Evolutionary conservation across 2,888 invertebrate species (phyloP).

Genomic region (Oeneis ivallda): DNA sequence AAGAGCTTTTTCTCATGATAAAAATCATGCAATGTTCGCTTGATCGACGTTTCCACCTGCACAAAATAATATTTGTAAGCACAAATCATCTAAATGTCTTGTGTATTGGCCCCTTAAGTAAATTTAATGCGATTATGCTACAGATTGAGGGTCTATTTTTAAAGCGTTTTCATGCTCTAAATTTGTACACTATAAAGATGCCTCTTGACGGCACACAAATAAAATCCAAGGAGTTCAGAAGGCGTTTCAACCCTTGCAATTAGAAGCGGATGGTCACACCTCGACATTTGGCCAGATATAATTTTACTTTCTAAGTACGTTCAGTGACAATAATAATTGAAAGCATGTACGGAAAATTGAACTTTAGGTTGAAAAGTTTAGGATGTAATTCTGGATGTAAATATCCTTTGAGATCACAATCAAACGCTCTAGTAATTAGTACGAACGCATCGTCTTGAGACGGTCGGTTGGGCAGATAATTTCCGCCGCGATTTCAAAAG

Average conservation of each 20-base stretch:
- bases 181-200: conserved; percentile 63
- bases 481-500: conserved; percentile 80
- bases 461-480: conserved; percentile 79
- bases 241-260: conserved; percentile 70
- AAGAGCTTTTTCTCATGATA: background rate
- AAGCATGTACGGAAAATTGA: conserved; percentile 45
- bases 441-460: conserved; percentile 70
- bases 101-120: conserved; percentile 18
- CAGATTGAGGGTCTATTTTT: conserved; percentile 49
- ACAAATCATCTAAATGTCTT: conserved; percentile 1
- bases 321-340: conserved; percentile 72
- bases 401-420: conserved; percentile 66
- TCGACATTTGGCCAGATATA: conserved; percentile 74
- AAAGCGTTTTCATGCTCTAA: conserved; percentile 62
- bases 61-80: background rate
- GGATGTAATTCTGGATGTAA: conserved; percentile 51
- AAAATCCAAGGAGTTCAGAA: conserved; percentile 53
- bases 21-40: background rate
- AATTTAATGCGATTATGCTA: conserved; percentile 39
- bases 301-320: conserved; percentile 79
- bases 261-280: conserved; percentile 80
- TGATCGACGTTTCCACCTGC: background rate
- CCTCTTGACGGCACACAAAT: conserved; percentile 69
- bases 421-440: conserved; percentile 80
- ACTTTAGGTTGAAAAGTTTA: conserved; percentile 47